Evolutionary conservation across 2,888 invertebrate species (phyloP).

Genomic region (Drosophila hamatofila): DNA sequence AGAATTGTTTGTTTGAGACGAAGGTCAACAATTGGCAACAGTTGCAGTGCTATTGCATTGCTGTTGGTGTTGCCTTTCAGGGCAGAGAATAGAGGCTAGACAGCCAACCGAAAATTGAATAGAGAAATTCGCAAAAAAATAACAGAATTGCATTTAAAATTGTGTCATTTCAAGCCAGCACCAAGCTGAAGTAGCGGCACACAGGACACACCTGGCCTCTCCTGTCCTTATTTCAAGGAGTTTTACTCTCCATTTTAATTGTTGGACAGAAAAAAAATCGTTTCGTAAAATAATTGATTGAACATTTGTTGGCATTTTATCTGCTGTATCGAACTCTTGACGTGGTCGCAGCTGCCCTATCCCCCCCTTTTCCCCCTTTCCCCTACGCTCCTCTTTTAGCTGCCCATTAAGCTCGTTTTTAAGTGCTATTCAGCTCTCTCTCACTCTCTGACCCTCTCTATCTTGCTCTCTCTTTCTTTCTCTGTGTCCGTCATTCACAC

Average conservation of each 20-base stretch:
- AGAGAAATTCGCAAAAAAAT: constrained; percentile 39
- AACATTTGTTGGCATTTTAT: constrained; percentile 64
- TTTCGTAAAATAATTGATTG: constrained; percentile 58
- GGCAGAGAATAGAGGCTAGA: constrained; percentile 2
- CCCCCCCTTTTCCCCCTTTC: no score
- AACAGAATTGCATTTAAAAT: constrained; percentile 74
- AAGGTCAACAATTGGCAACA: constrained; percentile 66
- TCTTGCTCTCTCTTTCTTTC: constrained; percentile 10
- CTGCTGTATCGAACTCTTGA: constrained; percentile 65
- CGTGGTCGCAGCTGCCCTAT: constrained; percentile 46
- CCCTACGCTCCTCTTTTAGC: constrained; percentile 7
- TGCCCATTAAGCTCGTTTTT: constrained; percentile 75
- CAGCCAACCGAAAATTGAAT: constrained; percentile 18
- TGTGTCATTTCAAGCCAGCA: constrained; percentile 83
- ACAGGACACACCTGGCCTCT: constrained; percentile 53
- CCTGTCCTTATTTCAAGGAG: constrained; percentile 38
- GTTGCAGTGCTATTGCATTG: constrained; percentile 50
- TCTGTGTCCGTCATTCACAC: constrained; percentile 7
- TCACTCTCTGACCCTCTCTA: constrained; percentile 3
- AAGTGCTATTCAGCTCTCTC: constrained; percentile 65
- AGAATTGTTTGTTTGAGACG: constrained; percentile 22
- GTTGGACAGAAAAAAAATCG: constrained; percentile 44
- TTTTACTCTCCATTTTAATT: constrained; percentile 74
- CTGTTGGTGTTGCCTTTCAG: constrained; percentile 76
- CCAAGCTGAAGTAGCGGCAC: constrained; percentile 26